phyloP scores from a whole-genome alignment of 2,888 invertebrate genomes.

The Tolmerus cingulatus region DNA sequence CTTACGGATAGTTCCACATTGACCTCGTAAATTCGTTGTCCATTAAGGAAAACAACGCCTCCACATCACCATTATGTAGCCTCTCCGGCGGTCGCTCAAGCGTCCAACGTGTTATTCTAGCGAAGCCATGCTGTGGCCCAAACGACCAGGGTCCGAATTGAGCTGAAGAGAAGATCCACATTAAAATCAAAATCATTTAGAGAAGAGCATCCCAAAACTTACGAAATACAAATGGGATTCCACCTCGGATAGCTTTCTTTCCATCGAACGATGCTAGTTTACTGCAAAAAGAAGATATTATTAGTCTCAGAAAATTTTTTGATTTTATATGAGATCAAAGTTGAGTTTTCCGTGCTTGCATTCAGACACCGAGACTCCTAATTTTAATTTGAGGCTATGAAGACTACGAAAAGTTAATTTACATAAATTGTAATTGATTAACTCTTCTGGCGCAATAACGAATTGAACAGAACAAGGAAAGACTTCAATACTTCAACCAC shows the following conservation, averaged over 20 bases:
- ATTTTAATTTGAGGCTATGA: background rate
- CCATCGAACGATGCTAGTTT: conserved; percentile 96
- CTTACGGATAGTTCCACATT: conserved; percentile 93
- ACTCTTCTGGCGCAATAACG: background rate
- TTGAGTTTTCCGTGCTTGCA: background rate
- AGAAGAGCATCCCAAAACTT: conserved; percentile 66
- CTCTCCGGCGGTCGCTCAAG: conserved; percentile 88
- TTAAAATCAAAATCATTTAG: background rate
- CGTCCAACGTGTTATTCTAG: conserved; percentile 90
- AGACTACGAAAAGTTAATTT: background rate
- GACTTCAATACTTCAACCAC: background rate
- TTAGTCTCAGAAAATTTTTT: background rate
- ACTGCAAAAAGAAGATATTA: conserved; percentile 66
- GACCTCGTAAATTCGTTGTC: conserved; percentile 91
- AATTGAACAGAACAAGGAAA: background rate
- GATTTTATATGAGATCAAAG: background rate
- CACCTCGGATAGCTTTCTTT: conserved; percentile 94
- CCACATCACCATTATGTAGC: conserved; percentile 88
- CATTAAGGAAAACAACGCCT: conserved; percentile 90
- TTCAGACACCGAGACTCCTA: background rate
- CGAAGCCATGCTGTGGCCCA: conserved; percentile 97
- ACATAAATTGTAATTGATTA: background rate
- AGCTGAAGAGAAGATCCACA: conserved; percentile 67
- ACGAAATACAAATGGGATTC: conserved; percentile 97
- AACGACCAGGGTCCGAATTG: conserved; percentile 95